phyloP scores from a whole-genome alignment of 2,797 vertebrate genomes.

The Acipenser oxyrinchus region DNA sequence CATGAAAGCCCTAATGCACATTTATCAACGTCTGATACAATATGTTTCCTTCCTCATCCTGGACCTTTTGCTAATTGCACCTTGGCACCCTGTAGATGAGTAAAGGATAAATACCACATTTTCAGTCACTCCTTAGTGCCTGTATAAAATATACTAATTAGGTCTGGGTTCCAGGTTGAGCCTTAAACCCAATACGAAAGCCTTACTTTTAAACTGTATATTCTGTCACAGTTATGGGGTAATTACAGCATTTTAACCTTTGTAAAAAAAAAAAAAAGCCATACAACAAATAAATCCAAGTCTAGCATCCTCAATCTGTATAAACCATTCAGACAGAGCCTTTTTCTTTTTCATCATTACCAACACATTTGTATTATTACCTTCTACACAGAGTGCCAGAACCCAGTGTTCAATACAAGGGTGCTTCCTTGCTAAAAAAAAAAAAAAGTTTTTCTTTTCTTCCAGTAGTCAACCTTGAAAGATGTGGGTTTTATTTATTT shows the following conservation, averaged over 20 bases:
- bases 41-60: background rate
- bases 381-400: slow-evolving; percentile 16
- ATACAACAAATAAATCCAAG: background rate
- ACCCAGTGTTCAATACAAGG: slow-evolving; percentile 16
- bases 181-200: too few relatives aligned
- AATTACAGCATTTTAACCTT: background rate
- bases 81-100: background rate
- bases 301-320: slow-evolving; percentile 4
- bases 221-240: background rate
- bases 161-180: too few relatives aligned
- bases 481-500: too few relatives aligned
- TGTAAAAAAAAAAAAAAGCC: background rate
- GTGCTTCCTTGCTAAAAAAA: background rate
- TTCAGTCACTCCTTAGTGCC: too few relatives aligned
- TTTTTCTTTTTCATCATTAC: slow-evolving; percentile 19
- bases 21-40: background rate
- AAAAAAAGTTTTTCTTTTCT: too few relatives aligned
- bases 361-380: slow-evolving; percentile 19
- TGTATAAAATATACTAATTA: too few relatives aligned
- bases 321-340: slow-evolving; percentile 16
- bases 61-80: background rate
- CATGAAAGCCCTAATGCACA: background rate
- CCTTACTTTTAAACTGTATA: too few relatives aligned
- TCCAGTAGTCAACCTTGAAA: too few relatives aligned
- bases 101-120: too few relatives aligned